A percentile compares a stretch with the other conserved stretches of the same genome.
Evolutionary conservation across 2,113 vertebrate genomes (phyloP).

Genomic region (Dendrocopos noguchii): DNA sequence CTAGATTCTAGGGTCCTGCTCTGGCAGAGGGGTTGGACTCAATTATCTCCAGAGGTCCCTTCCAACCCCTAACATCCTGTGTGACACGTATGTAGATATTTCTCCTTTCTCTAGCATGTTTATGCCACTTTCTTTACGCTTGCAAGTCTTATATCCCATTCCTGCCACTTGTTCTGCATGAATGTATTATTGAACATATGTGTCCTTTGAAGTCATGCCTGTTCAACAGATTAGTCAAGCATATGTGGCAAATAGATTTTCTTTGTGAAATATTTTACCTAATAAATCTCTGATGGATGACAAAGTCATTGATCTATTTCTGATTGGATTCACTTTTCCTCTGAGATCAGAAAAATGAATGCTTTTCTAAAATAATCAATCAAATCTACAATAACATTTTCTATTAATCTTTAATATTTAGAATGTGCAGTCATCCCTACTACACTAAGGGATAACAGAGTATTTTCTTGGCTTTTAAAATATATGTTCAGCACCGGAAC

Average conservation of each 20-base stretch:
- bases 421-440: not conserved
- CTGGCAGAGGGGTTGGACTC: too few species aligned
- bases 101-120: constrained; percentile 9
- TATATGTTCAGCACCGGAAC: constrained; percentile 49
- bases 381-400: not conserved
- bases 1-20: too few species aligned
- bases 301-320: constrained; percentile 25
- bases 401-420: constrained; percentile 24
- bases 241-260: constrained; percentile 52
- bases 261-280: constrained; percentile 48
- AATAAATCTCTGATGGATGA: constrained; percentile 26
- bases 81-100: not conserved
- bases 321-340: constrained; percentile 30
- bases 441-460: not conserved
- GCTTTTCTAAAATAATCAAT: constrained; percentile 48
- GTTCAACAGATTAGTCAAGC: constrained; percentile 58
- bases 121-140: constrained; percentile 26
- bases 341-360: constrained; percentile 58
- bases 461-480: constrained; percentile 51
- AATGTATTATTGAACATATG: not conserved
- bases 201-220: constrained; percentile 55
- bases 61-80: too few species aligned
- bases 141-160: constrained; percentile 26
- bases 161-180: constrained; percentile 9
- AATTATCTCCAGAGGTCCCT: too few species aligned